These are phyloP conservation scores for Microcebus lehilahytsara DNA, from an alignment of 2,113 vertebrate genomes.

Conservation along the genomic window DNA sequence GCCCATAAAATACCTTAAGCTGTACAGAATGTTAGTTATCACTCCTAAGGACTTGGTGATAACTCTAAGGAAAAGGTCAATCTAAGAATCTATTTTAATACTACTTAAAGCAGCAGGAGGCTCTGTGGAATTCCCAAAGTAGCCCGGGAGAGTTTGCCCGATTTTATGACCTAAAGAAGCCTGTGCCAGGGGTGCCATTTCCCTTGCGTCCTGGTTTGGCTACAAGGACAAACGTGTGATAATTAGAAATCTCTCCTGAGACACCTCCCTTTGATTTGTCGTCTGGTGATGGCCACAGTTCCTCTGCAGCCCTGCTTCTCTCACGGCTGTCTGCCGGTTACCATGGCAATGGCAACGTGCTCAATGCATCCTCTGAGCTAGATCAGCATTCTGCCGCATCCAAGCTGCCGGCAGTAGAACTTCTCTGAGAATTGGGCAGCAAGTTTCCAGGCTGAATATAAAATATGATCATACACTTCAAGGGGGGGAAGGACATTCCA, in stretches of 20 bases:
- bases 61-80: constrained; percentile 65
- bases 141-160: background rate
- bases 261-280: constrained; percentile 68
- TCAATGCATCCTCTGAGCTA: constrained; percentile 42
- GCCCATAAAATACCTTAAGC: constrained; percentile 58
- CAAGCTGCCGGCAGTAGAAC: constrained; percentile 52
- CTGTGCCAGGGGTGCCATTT: background rate
- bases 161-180: constrained; percentile 26
- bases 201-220: background rate
- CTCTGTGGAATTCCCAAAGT: constrained; percentile 9
- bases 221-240: constrained; percentile 63
- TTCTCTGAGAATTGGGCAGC: constrained; percentile 54
- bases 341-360: constrained; percentile 73
- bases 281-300: constrained; percentile 50
- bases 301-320: constrained; percentile 43
- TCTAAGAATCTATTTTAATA: constrained; percentile 61
- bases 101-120: background rate
- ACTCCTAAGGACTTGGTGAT: constrained; percentile 54
- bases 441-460: constrained; percentile 57
- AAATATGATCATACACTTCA: constrained; percentile 51
- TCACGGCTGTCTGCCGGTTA: constrained; percentile 65
- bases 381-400: constrained; percentile 64
- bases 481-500: background rate
- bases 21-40: constrained; percentile 40
- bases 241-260: constrained; percentile 68